These are phyloP conservation scores for Cynopterus brachyotis DNA, from an alignment of 2,113 vertebrate genomes.

Conservation along the genomic window DNA sequence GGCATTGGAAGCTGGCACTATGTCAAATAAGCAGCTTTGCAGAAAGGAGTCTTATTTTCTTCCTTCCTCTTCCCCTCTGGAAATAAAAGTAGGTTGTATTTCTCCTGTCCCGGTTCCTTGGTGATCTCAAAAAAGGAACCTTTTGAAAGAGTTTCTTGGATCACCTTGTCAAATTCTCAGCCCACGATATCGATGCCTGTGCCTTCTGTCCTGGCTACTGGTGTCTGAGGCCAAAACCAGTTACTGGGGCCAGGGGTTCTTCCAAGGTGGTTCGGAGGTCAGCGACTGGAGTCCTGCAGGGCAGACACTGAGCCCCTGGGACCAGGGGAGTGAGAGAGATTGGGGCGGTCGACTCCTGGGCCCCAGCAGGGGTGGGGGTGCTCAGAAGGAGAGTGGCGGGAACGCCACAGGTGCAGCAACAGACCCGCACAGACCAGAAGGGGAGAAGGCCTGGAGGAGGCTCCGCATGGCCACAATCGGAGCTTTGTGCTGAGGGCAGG, in stretches of 20 bases:
- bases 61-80: neutral
- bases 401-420: neutral
- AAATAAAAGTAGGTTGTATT: conserved; percentile 41
- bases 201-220: neutral
- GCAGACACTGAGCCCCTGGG: neutral
- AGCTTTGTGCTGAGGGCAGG: neutral
- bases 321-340: fast-evolving
- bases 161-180: neutral
- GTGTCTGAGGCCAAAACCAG: neutral
- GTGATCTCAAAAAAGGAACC: neutral
- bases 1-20: neutral
- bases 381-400: neutral
- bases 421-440: neutral
- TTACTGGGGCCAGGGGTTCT: neutral
- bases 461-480: neutral
- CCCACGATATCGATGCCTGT: neutral
- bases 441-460: neutral
- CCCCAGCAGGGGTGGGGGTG: no score
- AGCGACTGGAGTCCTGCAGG: neutral
- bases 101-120: neutral
- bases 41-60: neutral
- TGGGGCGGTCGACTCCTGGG: neutral
- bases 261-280: neutral
- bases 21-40: neutral
- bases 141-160: neutral